These are phyloP conservation scores for Motacilla alba DNA, from an alignment of 2,113 vertebrate species.

Conservation along the genomic window DNA sequence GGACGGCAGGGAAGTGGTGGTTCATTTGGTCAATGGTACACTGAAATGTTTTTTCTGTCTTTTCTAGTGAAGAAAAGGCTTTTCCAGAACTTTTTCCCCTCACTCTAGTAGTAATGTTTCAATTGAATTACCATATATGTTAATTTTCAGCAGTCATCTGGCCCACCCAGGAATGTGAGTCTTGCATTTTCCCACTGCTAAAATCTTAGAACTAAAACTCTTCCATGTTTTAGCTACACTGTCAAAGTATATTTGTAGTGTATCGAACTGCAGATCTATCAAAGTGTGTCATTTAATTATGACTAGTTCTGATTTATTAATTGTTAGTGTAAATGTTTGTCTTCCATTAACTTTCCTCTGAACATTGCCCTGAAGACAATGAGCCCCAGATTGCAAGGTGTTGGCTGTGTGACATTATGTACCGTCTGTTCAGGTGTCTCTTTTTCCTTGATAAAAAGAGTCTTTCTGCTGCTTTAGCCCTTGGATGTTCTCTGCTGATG, in stretches of 20 bases:
- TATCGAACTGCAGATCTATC: background rate
- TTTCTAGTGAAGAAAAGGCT: background rate
- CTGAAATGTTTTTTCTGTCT: background rate
- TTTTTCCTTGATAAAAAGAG: background rate
- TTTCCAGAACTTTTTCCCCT: background rate
- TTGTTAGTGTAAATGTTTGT: background rate
- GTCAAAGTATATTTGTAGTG: background rate
- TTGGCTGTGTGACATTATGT: background rate
- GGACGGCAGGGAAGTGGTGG: background rate
- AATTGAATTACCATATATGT: background rate
- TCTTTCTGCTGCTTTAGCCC: background rate
- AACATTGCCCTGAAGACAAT: background rate
- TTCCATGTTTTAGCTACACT: background rate
- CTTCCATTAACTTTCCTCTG: background rate
- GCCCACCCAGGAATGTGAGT: background rate
- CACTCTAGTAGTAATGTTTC: background rate
- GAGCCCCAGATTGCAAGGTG: background rate
- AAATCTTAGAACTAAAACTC: background rate
- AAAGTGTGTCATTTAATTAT: background rate
- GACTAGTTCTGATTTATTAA: background rate
- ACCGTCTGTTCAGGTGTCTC: background rate
- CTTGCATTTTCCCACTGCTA: background rate
- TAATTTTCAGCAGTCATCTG: background rate
- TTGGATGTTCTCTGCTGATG: background rate
- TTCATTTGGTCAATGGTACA: background rate